Percentiles rank a stretch among this genome's conserved stretches.
These are phyloP conservation scores for Nephrocerus scutellatus DNA, from an alignment of 2,888 invertebrate genomes.

Conservation along the genomic window DNA sequence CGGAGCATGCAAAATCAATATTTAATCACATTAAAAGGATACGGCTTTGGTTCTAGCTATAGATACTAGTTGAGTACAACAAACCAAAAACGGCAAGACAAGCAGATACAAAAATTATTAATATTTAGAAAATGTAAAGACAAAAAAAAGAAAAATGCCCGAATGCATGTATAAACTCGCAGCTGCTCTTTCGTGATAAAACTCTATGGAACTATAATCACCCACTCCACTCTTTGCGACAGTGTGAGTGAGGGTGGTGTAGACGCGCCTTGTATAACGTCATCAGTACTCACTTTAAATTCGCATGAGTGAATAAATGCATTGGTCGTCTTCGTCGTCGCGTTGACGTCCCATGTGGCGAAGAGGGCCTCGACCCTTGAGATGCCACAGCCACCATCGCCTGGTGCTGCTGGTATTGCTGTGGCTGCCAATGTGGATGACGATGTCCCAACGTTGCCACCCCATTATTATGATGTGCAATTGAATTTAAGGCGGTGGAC, in stretches of 20 bases:
- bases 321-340: slow-evolving; percentile 34
- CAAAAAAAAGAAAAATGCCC: too few species aligned
- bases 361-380: slow-evolving; percentile 2
- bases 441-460: slow-evolving; percentile 13
- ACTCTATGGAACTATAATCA: too few species aligned
- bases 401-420: slow-evolving; percentile 16
- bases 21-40: slow-evolving; percentile 23
- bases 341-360: too few species aligned
- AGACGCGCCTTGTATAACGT: too few species aligned
- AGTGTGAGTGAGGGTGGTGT: slow-evolving; percentile 5
- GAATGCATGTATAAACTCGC: too few species aligned
- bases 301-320: slow-evolving; percentile 40
- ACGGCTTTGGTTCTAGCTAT: too few species aligned
- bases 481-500: slow-evolving; percentile 7
- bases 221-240: too few species aligned
- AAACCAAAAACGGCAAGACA: too few species aligned
- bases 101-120: too few species aligned
- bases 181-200: too few species aligned
- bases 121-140: too few species aligned
- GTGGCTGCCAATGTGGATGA: slow-evolving; percentile 12
- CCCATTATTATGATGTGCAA: slow-evolving; percentile 7
- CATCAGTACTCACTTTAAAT: slow-evolving; percentile 41
- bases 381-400: slow-evolving; percentile 2
- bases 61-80: too few species aligned
- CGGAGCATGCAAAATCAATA: slow-evolving; percentile 21